A percentile compares a stretch with the other conserved stretches of the same genome.
These are phyloP conservation scores for Sitta carolinensis DNA, from an alignment of 2,797 vertebrate species.

Conservation along the genomic window DNA sequence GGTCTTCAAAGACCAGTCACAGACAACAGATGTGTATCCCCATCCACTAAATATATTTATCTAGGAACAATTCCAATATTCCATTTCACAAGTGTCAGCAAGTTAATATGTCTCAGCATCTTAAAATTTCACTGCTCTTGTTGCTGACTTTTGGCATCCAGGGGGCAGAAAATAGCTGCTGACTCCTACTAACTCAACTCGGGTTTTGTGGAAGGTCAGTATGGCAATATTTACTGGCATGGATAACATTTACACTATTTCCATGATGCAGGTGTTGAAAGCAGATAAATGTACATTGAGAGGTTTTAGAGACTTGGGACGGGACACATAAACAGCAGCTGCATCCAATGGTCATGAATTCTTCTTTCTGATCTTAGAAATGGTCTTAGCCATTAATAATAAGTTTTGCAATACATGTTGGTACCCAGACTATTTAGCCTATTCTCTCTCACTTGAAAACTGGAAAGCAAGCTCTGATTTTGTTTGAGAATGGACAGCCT, in stretches of 20 bases:
- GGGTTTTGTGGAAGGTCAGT: not conserved
- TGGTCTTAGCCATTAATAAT: not conserved
- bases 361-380: not conserved
- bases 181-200: not conserved
- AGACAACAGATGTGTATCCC: not conserved
- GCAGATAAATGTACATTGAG: not conserved
- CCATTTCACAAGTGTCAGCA: not conserved
- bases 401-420: not conserved
- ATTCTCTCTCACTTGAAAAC: not conserved
- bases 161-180: not conserved
- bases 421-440: not conserved
- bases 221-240: not conserved
- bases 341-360: not conserved
- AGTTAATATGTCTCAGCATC: not conserved
- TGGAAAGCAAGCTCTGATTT: not conserved
- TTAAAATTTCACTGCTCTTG: not conserved
- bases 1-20: not conserved
- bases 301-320: not conserved
- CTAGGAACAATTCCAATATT: not conserved
- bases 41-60: not conserved
- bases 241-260: not conserved
- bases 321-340: not conserved
- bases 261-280: not conserved
- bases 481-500: not conserved
- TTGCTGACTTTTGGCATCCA: not conserved